A percentile compares a stretch with the other conserved stretches of the same genome.
Evolutionary conservation across 2,113 vertebrate species (phyloP).

Genomic region (Tenebrosternarchus preto): DNA sequence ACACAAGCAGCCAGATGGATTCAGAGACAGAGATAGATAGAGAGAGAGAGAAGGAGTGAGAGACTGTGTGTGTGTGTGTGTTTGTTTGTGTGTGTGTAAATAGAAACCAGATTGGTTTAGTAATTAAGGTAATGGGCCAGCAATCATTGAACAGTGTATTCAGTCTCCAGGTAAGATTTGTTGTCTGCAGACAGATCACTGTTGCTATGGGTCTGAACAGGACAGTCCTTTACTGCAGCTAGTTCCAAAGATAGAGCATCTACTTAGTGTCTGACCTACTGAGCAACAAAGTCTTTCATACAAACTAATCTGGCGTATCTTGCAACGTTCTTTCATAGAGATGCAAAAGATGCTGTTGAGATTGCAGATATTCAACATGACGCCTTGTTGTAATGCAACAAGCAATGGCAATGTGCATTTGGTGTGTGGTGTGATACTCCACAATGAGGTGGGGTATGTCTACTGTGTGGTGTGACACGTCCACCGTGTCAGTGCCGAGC

Average conservation of each 20-base stretch:
- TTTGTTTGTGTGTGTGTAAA: not conserved
- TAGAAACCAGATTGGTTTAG: conserved; percentile 41
- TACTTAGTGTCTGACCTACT: conserved; percentile 3
- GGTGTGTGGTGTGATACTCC: not conserved
- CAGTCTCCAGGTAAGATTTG: conserved; percentile 35
- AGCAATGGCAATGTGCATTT: not conserved
- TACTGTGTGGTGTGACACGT: not conserved
- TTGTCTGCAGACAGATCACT: conserved; percentile 33
- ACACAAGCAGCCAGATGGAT: not conserved
- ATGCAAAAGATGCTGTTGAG: not conserved
- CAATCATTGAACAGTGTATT: conserved; percentile 29
- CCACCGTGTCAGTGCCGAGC: not conserved
- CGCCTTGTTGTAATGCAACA: not conserved
- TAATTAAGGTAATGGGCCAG: conserved; percentile 40
- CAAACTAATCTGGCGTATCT: not conserved
- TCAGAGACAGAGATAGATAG: not conserved
- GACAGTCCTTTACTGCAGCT: not conserved
- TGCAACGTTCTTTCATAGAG: not conserved
- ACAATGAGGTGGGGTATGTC: not conserved
- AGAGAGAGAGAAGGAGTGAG: not conserved
- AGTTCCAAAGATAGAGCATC: conserved; percentile 6
- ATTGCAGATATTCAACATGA: not conserved
- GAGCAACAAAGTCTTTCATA: not conserved
- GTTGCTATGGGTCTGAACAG: conserved; percentile 25
- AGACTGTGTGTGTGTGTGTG: conserved; percentile 3